phyloP scores from a whole-genome alignment of 2,113 vertebrate species.

The Forbesichthys papilliferus region DNA sequence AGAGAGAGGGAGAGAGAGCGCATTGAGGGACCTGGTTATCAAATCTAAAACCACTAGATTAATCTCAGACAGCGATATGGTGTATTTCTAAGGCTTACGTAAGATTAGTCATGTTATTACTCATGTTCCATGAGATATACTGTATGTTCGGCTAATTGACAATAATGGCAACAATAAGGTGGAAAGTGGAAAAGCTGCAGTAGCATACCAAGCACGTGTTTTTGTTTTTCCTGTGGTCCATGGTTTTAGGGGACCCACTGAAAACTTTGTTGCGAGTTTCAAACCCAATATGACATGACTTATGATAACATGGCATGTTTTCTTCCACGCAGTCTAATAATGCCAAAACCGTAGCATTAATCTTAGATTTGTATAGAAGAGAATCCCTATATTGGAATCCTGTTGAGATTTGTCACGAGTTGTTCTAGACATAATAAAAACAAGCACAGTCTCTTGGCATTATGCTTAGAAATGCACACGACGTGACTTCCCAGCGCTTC shows the following conservation, averaged over 20 bases:
- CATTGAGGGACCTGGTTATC: constrained; percentile 9
- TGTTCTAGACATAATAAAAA: too few species aligned
- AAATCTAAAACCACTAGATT: constrained; percentile 41
- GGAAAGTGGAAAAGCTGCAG: constrained; percentile 53
- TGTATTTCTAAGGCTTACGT: constrained; percentile 54
- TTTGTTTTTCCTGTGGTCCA: constrained; percentile 34
- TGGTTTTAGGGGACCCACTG: neutral
- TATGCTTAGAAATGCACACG: too few species aligned
- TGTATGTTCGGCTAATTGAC: constrained; percentile 57
- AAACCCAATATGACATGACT: too few species aligned
- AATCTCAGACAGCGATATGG: constrained; percentile 55
- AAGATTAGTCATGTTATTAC: constrained; percentile 50
- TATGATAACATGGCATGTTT: too few species aligned
- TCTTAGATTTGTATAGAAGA: too few species aligned
- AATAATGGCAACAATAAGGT: constrained; percentile 59
- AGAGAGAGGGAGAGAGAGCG: constrained; percentile 5
- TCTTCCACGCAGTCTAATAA: too few species aligned
- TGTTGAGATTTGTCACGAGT: too few species aligned
- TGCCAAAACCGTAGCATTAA: too few species aligned
- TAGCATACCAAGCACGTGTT: constrained; percentile 54
- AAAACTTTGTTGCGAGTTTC: neutral
- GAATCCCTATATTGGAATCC: too few species aligned
- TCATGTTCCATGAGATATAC: constrained; percentile 53
- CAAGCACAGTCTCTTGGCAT: too few species aligned
- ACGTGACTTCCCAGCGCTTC: neutral